These are phyloP conservation scores for Enteromius unitaeniatus DNA, from an alignment of 2,797 vertebrate species.

Conservation along the genomic window DNA sequence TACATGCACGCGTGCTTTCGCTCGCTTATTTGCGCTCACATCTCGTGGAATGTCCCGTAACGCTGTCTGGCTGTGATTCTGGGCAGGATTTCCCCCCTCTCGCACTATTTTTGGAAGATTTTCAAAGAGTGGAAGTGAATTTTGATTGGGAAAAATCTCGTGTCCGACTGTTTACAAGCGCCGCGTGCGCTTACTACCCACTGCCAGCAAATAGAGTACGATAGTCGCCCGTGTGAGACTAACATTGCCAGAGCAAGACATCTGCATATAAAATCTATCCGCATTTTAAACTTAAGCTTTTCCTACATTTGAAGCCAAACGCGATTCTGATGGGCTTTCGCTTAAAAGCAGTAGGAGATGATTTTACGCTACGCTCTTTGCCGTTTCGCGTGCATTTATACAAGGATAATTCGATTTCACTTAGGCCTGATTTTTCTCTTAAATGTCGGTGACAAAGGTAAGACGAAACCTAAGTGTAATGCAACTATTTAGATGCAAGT, in stretches of 20 bases:
- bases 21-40: constrained; percentile 66
- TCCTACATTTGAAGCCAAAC: constrained; percentile 42
- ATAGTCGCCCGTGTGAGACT: constrained; percentile 55
- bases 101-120: constrained; percentile 91
- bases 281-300: constrained; percentile 37
- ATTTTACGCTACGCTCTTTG: constrained; percentile 40
- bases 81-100: constrained; percentile 79
- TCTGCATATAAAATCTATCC: constrained; percentile 9
- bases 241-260: constrained; percentile 15
- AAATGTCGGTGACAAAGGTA: constrained; percentile 51
- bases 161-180: constrained; percentile 94
- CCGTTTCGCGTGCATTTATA: constrained; percentile 23
- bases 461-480: constrained; percentile 29
- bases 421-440: constrained; percentile 27
- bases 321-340: constrained; percentile 43
- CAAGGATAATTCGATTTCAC: constrained; percentile 26
- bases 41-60: constrained; percentile 65
- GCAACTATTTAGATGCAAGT: constrained; percentile 22
- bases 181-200: constrained; percentile 83
- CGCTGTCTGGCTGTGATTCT: constrained; percentile 60
- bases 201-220: constrained; percentile 75
- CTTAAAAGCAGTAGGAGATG: constrained; percentile 57
- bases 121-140: constrained; percentile 91
- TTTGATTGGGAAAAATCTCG: constrained; percentile 92
- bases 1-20: constrained; percentile 61